Evolutionary conservation across 2,888 invertebrate genomes (phyloP).

Genomic region (Synanthedon tipuliformis): DNA sequence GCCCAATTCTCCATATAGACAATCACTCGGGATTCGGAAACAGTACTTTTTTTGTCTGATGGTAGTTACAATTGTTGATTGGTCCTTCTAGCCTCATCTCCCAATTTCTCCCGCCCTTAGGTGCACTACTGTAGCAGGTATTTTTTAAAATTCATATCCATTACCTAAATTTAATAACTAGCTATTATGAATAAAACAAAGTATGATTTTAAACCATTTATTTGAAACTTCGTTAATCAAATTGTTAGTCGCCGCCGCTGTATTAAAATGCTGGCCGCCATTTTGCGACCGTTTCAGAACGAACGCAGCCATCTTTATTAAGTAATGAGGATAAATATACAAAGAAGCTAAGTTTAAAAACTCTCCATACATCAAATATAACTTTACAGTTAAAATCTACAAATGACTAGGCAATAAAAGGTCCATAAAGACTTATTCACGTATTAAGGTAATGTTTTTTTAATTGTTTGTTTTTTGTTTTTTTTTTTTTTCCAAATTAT

Average conservation of each 20-base stretch:
- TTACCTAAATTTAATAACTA: neutral
- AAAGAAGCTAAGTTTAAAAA: conserved; percentile 32
- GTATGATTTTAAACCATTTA: conserved; percentile 51
- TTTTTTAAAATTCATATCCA: too few relatives aligned
- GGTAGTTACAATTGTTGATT: too few relatives aligned
- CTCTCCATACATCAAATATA: conserved; percentile 32
- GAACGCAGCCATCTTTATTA: neutral
- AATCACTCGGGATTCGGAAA: too few relatives aligned
- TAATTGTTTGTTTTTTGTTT: neutral
- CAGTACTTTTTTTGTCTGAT: too few relatives aligned
- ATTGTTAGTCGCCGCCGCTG: neutral
- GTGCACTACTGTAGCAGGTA: too few relatives aligned
- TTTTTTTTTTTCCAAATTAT: neutral
- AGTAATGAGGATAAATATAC: conserved; percentile 34
- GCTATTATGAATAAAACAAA: neutral
- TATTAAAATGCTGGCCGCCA: neutral
- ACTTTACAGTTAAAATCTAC: conserved; percentile 39
- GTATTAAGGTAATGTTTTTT: neutral
- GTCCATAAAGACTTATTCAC: conserved; percentile 12
- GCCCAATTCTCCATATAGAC: too few relatives aligned
- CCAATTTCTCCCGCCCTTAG: too few relatives aligned
- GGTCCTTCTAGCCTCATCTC: too few relatives aligned
- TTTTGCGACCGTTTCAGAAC: neutral
- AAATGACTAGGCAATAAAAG: conserved; percentile 29
- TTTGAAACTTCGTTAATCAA: conserved; percentile 19